Percentiles rank a stretch among this genome's conserved stretches.
Conservation (phyloP, 2,888 invertebrate species). For the Lagria hirta region DNA sequence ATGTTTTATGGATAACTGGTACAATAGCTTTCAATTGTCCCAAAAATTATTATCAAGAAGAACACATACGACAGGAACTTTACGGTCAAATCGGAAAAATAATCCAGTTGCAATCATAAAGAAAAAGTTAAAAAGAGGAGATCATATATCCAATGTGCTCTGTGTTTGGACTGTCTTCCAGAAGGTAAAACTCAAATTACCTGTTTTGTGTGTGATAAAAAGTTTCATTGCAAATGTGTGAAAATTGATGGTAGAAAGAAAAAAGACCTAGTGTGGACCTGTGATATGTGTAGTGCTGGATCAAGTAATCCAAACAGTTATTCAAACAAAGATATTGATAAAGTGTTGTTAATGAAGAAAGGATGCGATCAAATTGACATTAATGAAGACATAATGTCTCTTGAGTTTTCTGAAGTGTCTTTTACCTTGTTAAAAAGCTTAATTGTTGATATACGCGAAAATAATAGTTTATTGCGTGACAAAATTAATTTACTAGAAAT, state of each 20-base stretch:
- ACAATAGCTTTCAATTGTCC: constrained; percentile 28
- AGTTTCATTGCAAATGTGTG: background rate
- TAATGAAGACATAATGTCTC: too few species aligned
- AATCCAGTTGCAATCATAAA: constrained; percentile 27
- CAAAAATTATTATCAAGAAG: constrained; percentile 30
- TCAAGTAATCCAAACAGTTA: too few species aligned
- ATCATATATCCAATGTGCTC: constrained; percentile 24
- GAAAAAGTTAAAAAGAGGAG: constrained; percentile 25
- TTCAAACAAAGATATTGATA: too few species aligned
- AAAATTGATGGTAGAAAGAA: constrained; percentile 1
- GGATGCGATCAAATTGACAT: too few species aligned
- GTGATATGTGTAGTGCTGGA: too few species aligned
- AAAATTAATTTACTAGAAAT: too few species aligned
- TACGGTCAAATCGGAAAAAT: constrained; percentile 29
- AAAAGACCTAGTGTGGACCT: constrained; percentile 1
- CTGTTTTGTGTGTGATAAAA: constrained; percentile 6
- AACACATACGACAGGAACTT: constrained; percentile 29
- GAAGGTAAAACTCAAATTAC: constrained; percentile 40
- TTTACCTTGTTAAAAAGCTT: too few species aligned
- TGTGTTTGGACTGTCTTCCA: constrained; percentile 13
- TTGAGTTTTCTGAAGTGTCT: too few species aligned
- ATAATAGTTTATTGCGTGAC: too few species aligned
- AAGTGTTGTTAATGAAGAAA: too few species aligned
- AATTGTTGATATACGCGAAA: too few species aligned
- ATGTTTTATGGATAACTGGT: constrained; percentile 34